Evolutionary conservation across 2,113 vertebrate species (phyloP), one percentile per base, ranked within the genome.

Genomic region (Larimichthys polyactis): DNA sequence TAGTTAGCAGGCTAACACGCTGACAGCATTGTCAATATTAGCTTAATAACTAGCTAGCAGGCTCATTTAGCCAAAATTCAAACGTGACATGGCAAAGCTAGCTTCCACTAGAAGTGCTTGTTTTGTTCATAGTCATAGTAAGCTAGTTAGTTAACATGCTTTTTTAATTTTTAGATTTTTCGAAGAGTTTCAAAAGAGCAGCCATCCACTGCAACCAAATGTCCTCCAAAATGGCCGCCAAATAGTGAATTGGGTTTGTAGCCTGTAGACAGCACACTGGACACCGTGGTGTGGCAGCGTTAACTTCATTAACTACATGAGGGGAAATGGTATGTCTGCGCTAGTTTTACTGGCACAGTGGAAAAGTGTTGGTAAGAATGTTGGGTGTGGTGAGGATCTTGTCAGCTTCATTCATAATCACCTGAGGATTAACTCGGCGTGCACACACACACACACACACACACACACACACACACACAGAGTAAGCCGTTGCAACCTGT

Each of bases 391-490:
- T 49, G 24, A 65, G 66, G 27, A 11, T 71, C 64, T 52, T 73
- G 48, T 82, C 71, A 12, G 70, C 63, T 78, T 66, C 66, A 43
- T 85, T 86, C 51, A 79, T 79, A 80, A 81, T 87, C 86, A 51
- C 59, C 46, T 11, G 52, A 55, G 71, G 86, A 87, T 84, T 75
- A 76, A 22, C 22, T 49, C 0, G 1, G 46, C 49, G 49, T 2
- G 4, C 22, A 4, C 27, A 17, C 44, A 59, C 40, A 59, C 36
- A 46, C 44, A 43, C 43, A 44, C 49, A 57, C 4, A 1, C 49
- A 57, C 4, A 1, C 22, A 4, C 27, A 17, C 44, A 59, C 40
- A 59, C 36, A 36, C 46, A 44, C 43, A 46, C 49, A 57, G 3
- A 1, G 19, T 54, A 43, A 69, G 32, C 54, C 46, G 10, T 76